These are phyloP conservation scores for Spisula solida DNA, from an alignment of 2,888 invertebrate species.

Conservation along the genomic window DNA sequence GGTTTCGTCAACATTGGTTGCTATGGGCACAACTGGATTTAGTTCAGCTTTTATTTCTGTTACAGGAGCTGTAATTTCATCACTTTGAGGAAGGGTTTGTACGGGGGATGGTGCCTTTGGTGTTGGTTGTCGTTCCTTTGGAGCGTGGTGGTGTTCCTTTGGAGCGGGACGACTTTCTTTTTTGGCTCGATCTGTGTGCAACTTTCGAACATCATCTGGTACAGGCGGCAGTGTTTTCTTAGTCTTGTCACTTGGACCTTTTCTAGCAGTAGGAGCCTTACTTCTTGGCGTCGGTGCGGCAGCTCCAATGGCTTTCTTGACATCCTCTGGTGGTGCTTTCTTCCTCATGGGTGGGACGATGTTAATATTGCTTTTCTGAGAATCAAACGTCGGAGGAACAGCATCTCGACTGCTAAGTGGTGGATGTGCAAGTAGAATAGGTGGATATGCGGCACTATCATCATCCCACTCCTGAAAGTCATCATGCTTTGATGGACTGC, in stretches of 20 bases:
- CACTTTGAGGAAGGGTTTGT: conserved; percentile 23
- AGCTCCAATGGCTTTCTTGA: conserved; percentile 34
- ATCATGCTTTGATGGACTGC: background rate
- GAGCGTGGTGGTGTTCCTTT: background rate
- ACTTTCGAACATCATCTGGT: conserved; percentile 42
- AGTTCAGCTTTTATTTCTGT: conserved; percentile 14
- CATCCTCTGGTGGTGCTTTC: conserved; percentile 30
- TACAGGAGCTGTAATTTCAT: conserved; percentile 39
- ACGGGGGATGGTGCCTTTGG: background rate
- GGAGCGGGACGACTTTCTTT: background rate
- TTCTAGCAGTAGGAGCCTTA: background rate
- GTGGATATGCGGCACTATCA: conserved; percentile 40
- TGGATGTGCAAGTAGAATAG: conserved; percentile 54
- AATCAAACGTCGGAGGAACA: conserved; percentile 53
- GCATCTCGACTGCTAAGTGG: conserved; percentile 62
- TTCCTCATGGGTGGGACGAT: conserved; percentile 58
- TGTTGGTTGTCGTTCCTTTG: background rate
- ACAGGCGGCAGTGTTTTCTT: conserved; percentile 48
- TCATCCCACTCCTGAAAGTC: conserved; percentile 13
- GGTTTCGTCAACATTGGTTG: background rate
- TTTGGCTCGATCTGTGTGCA: background rate
- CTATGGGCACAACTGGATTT: background rate
- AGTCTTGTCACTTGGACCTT: background rate
- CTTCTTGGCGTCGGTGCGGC: background rate
- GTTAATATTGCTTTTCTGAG: conserved; percentile 53